Evolutionary conservation across 2,888 invertebrate genomes (phyloP).

Genomic region (Metallyticus violacea): DNA sequence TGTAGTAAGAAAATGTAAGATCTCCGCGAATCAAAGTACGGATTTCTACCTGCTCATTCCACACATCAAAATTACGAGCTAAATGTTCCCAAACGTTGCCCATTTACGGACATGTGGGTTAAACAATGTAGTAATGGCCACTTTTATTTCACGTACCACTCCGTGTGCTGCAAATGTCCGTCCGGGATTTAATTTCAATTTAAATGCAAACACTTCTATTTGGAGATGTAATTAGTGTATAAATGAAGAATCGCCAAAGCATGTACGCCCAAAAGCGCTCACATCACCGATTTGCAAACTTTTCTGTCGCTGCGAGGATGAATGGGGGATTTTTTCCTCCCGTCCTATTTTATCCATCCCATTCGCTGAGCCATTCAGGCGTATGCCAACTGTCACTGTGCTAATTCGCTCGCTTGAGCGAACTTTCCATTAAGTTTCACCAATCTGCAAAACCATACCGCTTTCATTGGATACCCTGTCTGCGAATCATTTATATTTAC

Average conservation of each 20-base stretch:
- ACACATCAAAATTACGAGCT: not conserved
- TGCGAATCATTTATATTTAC: not conserved
- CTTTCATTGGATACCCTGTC: not conserved
- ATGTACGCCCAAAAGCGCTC: not conserved
- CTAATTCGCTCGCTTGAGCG: not conserved
- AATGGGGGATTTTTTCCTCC: not conserved
- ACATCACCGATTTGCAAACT: not conserved
- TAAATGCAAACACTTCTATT: not conserved
- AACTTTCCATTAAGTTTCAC: not conserved
- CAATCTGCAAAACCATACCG: not conserved
- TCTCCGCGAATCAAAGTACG: too few relatives aligned
- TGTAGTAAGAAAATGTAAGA: too few relatives aligned
- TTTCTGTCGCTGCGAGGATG: not conserved
- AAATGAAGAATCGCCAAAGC: not conserved
- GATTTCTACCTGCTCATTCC: too few relatives aligned
- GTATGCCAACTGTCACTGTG: not conserved
- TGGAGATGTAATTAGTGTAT: not conserved
- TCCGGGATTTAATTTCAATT: not conserved
- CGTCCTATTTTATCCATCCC: not conserved
- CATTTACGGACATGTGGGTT: not conserved
- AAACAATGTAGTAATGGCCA: not conserved
- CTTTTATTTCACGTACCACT: not conserved
- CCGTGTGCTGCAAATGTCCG: not conserved
- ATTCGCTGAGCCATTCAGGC: not conserved
- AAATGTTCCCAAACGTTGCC: not conserved